phyloP scores from a whole-genome alignment of 2,113 vertebrate genomes.

The Ia io region DNA sequence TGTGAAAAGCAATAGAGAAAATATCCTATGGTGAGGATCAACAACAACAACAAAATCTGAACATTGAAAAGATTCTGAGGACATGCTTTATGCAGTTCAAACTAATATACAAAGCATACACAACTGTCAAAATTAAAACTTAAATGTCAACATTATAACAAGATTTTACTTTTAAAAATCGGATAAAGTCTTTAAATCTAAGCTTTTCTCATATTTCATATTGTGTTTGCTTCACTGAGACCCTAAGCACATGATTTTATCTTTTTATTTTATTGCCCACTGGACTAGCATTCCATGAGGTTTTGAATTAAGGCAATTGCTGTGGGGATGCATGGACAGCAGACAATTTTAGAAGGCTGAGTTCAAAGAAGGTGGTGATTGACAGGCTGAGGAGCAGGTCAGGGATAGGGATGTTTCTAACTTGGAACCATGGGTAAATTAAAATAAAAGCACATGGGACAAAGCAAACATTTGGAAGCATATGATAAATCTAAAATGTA shows the following conservation, averaged over 20 bases:
- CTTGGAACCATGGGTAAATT: neutral
- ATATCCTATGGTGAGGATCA: too few relatives aligned
- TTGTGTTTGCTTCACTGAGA: neutral
- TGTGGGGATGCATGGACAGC: neutral
- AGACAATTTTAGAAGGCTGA: neutral
- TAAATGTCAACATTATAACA: neutral
- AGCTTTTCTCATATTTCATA: neutral
- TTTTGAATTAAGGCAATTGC: neutral
- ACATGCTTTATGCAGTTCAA: neutral
- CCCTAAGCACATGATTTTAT: neutral
- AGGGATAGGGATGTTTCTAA: neutral
- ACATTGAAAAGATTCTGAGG: neutral
- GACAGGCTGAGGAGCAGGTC: neutral
- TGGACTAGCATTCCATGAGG: neutral
- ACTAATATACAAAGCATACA: neutral
- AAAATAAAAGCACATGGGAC: neutral
- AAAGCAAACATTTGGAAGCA: neutral
- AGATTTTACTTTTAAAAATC: neutral
- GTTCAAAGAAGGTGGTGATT: neutral
- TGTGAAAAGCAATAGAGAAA: too few relatives aligned
- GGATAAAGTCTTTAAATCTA: neutral
- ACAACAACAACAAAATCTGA: neutral
- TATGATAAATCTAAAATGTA: neutral
- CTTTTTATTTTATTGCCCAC: neutral
- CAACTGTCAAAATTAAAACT: neutral